These are phyloP conservation scores for Neofelis nebulosa DNA, from an alignment of 2,113 vertebrate species.

Conservation along the genomic window DNA sequence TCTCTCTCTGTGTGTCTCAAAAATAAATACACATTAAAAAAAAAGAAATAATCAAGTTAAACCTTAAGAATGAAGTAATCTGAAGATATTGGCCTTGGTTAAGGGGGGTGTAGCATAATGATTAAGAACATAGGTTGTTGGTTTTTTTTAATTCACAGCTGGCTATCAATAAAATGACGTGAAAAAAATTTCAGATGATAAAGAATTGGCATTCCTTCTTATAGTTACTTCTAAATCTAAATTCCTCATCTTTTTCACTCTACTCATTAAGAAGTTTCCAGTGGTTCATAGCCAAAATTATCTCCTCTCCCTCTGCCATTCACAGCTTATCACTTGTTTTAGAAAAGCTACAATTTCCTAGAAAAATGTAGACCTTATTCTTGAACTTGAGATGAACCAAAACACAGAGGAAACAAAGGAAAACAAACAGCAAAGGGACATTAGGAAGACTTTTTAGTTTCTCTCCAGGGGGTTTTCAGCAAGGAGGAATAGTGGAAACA, in stretches of 20 bases:
- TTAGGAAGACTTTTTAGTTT: not conserved
- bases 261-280: not conserved
- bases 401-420: slow-evolving; percentile 5
- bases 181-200: not conserved
- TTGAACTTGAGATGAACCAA: slow-evolving; percentile 12
- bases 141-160: not conserved
- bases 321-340: not conserved
- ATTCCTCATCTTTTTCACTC: not conserved
- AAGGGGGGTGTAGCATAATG: not conserved
- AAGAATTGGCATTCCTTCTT: not conserved
- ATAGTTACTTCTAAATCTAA: not conserved
- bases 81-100: not conserved
- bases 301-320: not conserved
- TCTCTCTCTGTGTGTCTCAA: too few species aligned
- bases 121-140: not conserved
- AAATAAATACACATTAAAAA: too few species aligned
- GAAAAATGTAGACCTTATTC: not conserved
- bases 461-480: not conserved
- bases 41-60: not conserved
- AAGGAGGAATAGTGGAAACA: not conserved
- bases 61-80: not conserved
- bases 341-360: not conserved
- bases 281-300: not conserved
- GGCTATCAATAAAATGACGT: not conserved
- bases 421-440: not conserved